Evolutionary conservation across 2,797 vertebrate species (phyloP).

Genomic region (Enteromius paludinosus): DNA sequence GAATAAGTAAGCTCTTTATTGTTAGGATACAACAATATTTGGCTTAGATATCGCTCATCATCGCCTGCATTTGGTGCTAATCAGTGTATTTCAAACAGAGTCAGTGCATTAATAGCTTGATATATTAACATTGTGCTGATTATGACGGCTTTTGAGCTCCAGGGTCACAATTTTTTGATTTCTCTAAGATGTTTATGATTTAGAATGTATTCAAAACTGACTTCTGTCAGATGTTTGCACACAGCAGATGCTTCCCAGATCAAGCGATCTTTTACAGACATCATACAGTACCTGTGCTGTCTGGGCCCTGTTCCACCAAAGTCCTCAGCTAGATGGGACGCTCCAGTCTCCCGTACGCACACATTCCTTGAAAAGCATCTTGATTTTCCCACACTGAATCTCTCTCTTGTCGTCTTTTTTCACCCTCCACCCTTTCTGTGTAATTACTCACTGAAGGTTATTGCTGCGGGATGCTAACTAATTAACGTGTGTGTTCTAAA

Average conservation of each 20-base stretch:
- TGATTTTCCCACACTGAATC: conserved; percentile 18
- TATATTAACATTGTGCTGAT: too few relatives aligned
- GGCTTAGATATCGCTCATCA: not conserved
- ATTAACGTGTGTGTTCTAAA: not conserved
- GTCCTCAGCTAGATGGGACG: not conserved
- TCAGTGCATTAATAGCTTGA: too few relatives aligned
- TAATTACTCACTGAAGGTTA: conserved; percentile 2
- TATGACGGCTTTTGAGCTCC: too few relatives aligned
- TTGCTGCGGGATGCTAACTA: conserved; percentile 21
- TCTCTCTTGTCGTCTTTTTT: conserved; percentile 11
- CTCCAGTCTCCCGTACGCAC: not conserved
- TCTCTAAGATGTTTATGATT: too few relatives aligned
- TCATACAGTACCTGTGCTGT: too few relatives aligned
- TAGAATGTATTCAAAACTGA: too few relatives aligned
- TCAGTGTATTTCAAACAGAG: too few relatives aligned
- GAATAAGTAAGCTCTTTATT: not conserved
- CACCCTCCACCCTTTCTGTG: not conserved
- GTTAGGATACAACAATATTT: not conserved
- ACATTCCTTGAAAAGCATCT: conserved; percentile 7
- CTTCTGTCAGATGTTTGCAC: too few relatives aligned
- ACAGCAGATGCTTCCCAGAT: too few relatives aligned
- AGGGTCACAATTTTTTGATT: too few relatives aligned
- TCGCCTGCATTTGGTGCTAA: too few relatives aligned
- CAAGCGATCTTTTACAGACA: too few relatives aligned
- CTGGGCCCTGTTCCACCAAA: conserved; percentile 27